Conservation (phyloP, 35 echinoderm and acorn worm genomes). For the Ophioderma brevispina region DNA sequence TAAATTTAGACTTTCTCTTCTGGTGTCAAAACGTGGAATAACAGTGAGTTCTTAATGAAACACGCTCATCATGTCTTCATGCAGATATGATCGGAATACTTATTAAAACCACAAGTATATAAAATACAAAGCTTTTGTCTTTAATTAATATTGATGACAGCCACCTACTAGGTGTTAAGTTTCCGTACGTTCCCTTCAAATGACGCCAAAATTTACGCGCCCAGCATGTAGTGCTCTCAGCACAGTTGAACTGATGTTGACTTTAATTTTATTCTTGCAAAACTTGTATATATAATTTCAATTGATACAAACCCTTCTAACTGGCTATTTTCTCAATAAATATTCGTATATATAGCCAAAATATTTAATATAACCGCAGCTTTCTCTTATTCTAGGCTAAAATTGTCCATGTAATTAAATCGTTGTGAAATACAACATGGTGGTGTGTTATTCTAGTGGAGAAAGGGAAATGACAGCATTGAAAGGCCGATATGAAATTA, state of each 20-base stretch:
- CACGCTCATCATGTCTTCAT: neutral
- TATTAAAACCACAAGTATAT: neutral
- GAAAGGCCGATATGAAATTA: neutral
- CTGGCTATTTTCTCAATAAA: neutral
- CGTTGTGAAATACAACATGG: neutral
- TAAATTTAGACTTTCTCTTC: no score
- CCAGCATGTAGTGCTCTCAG: neutral
- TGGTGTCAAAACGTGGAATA: neutral
- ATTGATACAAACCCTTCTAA: neutral
- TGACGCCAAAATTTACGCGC: slow-evolving; percentile 4
- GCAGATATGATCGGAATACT: neutral
- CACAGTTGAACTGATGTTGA: neutral
- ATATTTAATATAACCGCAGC: neutral
- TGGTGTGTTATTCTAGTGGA: neutral
- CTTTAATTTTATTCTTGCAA: neutral
- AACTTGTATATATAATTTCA: neutral
- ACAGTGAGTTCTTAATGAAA: neutral
- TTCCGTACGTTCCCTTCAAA: neutral
- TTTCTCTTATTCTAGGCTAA: neutral
- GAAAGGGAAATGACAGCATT: neutral
- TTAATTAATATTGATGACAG: neutral
- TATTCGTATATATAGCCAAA: neutral
- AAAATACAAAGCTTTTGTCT: neutral
- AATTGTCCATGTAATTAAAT: slow-evolving; percentile 3
- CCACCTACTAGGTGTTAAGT: neutral